phyloP scores from a whole-genome alignment of 1,140 invertebrate genomes.

The Brachionus plicatilis region DNA sequence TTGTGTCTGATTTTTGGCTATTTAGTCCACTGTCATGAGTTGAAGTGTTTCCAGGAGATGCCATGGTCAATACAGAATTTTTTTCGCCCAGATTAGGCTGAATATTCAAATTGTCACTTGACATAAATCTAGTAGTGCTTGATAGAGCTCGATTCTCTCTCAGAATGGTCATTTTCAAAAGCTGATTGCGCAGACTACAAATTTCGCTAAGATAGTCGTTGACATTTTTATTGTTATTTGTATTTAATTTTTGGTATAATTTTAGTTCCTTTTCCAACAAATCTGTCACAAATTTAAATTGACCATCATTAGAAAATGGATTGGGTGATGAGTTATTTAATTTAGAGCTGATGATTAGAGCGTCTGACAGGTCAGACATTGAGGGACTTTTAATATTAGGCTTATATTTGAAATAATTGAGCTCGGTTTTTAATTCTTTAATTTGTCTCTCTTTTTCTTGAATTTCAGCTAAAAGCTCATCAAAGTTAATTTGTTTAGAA shows the following conservation, averaged over 20 bases:
- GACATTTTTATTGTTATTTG: background rate
- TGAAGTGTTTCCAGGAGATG: background rate
- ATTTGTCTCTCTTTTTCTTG: constrained; percentile 11
- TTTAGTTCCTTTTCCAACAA: constrained; percentile 10
- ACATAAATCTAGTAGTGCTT: background rate
- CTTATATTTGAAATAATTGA: background rate
- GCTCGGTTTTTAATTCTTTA: background rate
- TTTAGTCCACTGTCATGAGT: background rate
- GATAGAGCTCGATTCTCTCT: background rate
- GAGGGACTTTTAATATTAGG: background rate
- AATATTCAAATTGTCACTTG: constrained; percentile 5
- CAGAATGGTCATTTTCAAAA: background rate
- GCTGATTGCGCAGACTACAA: background rate
- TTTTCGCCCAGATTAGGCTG: background rate
- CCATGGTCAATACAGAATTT: background rate
- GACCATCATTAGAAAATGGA: background rate
- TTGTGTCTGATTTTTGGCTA: constrained; percentile 17
- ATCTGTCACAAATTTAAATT: background rate
- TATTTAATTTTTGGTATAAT: constrained; percentile 6
- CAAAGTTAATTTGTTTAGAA: background rate
- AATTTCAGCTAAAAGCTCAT: background rate
- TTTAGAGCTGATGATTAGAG: background rate
- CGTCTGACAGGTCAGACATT: background rate
- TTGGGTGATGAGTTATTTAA: background rate
- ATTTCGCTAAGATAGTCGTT: background rate